Evolutionary conservation across 2,888 invertebrate genomes (phyloP).

Genomic region (Sacculina carcini): DNA sequence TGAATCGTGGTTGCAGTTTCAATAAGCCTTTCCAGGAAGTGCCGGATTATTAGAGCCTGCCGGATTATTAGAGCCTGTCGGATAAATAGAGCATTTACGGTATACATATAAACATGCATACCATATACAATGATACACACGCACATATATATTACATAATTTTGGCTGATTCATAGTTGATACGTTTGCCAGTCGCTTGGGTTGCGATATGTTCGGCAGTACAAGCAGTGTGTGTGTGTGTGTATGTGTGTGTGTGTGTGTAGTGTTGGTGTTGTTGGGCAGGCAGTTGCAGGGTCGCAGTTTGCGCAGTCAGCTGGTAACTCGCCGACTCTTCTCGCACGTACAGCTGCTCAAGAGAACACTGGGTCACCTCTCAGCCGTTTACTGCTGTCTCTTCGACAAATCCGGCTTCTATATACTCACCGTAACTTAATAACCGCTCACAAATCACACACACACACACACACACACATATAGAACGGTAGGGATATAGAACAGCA

Average conservation of each 20-base stretch:
- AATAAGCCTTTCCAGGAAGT: too few relatives aligned
- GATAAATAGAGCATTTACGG: too few relatives aligned
- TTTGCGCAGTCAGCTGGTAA: constrained; percentile 28
- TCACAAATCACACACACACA: neutral
- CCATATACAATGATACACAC: too few relatives aligned
- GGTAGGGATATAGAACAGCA: too few relatives aligned
- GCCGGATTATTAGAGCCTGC: too few relatives aligned
- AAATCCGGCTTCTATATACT: constrained; percentile 68
- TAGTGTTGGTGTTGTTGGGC: constrained; percentile 26
- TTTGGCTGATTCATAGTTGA: too few relatives aligned
- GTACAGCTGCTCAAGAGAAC: constrained; percentile 49
- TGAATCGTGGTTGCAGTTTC: too few relatives aligned
- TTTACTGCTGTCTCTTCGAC: constrained; percentile 88
- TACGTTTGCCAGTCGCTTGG: too few relatives aligned
- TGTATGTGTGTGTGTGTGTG: constrained; percentile 9
- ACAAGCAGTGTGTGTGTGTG: constrained; percentile 3
- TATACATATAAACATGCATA: too few relatives aligned
- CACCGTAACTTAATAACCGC: constrained; percentile 33
- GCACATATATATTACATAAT: too few relatives aligned
- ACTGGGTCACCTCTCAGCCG: constrained; percentile 83
- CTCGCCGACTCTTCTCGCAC: constrained; percentile 34
- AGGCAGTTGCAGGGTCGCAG: constrained; percentile 40
- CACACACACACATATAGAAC: neutral
- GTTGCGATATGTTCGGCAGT: too few relatives aligned
- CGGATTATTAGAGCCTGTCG: too few relatives aligned